These are phyloP conservation scores for Pseudochromis fuscus DNA, from an alignment of 2,797 vertebrate species.

Conservation along the genomic window DNA sequence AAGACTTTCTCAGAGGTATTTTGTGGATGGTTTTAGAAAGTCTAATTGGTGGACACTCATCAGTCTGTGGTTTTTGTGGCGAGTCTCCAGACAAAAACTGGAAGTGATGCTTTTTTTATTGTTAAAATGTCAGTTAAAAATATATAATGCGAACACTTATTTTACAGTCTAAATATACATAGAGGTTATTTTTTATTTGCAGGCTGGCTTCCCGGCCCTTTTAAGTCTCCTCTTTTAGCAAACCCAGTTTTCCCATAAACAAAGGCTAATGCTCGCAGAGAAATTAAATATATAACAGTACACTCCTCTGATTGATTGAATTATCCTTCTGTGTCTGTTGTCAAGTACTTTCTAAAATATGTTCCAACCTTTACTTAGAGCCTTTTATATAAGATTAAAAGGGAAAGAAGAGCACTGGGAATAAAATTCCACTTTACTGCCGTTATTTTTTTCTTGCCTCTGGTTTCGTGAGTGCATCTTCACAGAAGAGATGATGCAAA, in stretches of 20 bases:
- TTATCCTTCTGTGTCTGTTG: constrained; percentile 9
- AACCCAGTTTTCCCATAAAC: constrained; percentile 17
- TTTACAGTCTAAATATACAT: neutral
- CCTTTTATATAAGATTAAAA: constrained; percentile 35
- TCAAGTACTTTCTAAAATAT: constrained; percentile 30
- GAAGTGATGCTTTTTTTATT: neutral
- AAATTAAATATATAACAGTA: constrained; percentile 1
- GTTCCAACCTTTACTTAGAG: constrained; percentile 2
- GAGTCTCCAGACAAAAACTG: constrained; percentile 8
- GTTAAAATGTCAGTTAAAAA: neutral
- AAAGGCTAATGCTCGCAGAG: constrained; percentile 19
- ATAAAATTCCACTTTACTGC: constrained; percentile 25
- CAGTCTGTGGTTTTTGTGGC: neutral
- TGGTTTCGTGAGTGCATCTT: constrained; percentile 45
- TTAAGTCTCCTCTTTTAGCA: constrained; percentile 10
- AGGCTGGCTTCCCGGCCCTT: neutral
- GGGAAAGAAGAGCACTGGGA: constrained; percentile 17
- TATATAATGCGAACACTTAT: too few relatives aligned
- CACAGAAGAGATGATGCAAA: constrained; percentile 34
- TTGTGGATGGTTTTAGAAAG: constrained; percentile 7
- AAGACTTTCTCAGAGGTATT: constrained; percentile 11
- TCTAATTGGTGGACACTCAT: constrained; percentile 35
- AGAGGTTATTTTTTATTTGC: constrained; percentile 2
- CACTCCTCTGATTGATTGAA: constrained; percentile 31
- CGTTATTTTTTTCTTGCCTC: constrained; percentile 14